phyloP scores from a whole-genome alignment of 2,113 vertebrate genomes.

The Periophthalmus modestus region DNA sequence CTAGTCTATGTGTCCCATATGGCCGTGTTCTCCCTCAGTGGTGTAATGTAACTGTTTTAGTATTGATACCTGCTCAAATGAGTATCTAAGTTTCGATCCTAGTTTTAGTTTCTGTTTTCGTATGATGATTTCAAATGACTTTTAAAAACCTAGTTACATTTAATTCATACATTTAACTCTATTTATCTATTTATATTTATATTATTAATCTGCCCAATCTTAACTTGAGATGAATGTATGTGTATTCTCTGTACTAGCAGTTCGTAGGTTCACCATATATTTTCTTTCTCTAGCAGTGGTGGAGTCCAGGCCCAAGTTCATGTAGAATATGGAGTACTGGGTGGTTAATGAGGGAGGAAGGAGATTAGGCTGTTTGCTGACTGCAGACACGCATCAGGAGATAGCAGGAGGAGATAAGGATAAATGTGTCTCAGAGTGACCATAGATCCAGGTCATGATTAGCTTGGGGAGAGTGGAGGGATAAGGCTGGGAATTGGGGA shows the following conservation, averaged over 20 bases:
- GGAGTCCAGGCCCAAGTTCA: constrained; percentile 21
- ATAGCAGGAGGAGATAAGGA: constrained; percentile 55
- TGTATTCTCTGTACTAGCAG: constrained; percentile 34
- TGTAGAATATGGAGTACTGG: constrained; percentile 30
- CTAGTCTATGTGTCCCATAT: too few species aligned
- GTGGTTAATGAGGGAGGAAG: constrained; percentile 55
- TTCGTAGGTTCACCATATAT: constrained; percentile 33
- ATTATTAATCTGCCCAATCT: not conserved
- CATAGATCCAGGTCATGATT: constrained; percentile 23
- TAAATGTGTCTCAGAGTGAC: constrained; percentile 27
- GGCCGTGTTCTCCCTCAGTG: too few species aligned
- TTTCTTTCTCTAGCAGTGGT: constrained; percentile 22
- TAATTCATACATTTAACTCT: too few species aligned
- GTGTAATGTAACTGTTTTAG: too few species aligned
- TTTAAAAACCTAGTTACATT: too few species aligned
- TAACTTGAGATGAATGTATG: constrained; percentile 33
- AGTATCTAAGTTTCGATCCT: too few species aligned
- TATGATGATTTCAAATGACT: too few species aligned
- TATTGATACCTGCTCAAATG: too few species aligned
- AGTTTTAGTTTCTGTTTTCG: too few species aligned
- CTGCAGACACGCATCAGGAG: constrained; percentile 50
- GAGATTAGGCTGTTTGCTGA: constrained; percentile 61
- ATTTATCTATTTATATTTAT: too few species aligned
- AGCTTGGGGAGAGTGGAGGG: constrained; percentile 22
- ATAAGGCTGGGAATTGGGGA: constrained; percentile 10